Evolutionary conservation across 2,113 vertebrate species (phyloP).

Genomic region (Dipodomys ordii): DNA sequence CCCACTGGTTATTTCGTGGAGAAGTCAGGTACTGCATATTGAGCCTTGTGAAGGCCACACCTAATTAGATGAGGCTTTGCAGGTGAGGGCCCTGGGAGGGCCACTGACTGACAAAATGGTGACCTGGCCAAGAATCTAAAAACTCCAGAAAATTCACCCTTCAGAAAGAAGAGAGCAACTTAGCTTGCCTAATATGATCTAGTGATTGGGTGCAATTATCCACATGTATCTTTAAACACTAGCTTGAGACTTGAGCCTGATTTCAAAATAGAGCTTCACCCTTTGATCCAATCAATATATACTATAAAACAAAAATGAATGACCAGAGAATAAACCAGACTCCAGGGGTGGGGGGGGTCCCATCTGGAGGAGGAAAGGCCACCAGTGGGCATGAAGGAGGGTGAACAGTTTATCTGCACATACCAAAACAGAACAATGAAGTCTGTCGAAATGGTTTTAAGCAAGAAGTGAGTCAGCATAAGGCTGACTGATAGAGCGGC

Average conservation of each 20-base stretch:
- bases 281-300: too few species aligned
- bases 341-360: too few species aligned
- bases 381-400: too few species aligned
- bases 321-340: too few species aligned
- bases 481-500: too few species aligned
- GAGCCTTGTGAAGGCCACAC: constrained; percentile 24
- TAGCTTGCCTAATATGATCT: background rate
- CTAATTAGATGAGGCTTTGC: background rate
- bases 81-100: background rate
- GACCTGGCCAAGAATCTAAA: constrained; percentile 33
- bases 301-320: too few species aligned
- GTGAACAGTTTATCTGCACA: too few species aligned
- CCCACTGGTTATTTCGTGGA: background rate
- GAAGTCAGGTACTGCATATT: constrained; percentile 47
- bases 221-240: background rate
- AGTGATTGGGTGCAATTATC: background rate
- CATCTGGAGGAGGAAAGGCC: too few species aligned
- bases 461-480: too few species aligned
- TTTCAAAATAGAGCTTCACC: constrained; percentile 37
- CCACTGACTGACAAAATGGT: constrained; percentile 31
- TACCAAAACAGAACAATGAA: too few species aligned
- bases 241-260: background rate
- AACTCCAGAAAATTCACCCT: constrained; percentile 45
- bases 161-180: background rate
- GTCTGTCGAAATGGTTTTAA: too few species aligned